Percentiles rank a stretch among this genome's conserved stretches.
Conservation (phyloP, 2,797 vertebrate species). For the Antennarius maculatus region DNA sequence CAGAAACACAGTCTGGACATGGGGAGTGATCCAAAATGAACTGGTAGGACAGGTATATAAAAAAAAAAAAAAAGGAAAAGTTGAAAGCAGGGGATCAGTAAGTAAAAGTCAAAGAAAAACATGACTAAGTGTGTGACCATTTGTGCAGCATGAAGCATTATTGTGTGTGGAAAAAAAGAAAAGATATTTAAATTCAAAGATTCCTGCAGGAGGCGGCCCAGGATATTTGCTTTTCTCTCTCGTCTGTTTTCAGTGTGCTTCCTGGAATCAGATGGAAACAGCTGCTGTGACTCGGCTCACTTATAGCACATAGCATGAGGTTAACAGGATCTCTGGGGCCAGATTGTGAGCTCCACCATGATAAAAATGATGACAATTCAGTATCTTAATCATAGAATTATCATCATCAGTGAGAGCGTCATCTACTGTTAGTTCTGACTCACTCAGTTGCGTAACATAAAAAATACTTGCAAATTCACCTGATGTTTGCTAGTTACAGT, state of each 20-base stretch:
- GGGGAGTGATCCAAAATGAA: neutral
- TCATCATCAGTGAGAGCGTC: no score
- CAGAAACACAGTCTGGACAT: neutral
- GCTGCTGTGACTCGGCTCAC: slow-evolving; percentile 51
- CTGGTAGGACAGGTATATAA: neutral
- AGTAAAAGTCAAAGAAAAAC: slow-evolving; percentile 42
- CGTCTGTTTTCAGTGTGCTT: slow-evolving; percentile 53
- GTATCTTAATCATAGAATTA: no score
- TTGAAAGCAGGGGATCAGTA: neutral
- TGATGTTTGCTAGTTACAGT: no score
- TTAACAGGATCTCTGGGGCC: no score
- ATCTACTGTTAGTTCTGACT: no score
- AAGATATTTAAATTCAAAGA: slow-evolving; percentile 38
- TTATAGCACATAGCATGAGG: slow-evolving; percentile 47
- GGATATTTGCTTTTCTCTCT: slow-evolving; percentile 46
- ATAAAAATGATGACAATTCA: no score
- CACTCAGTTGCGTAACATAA: no score
- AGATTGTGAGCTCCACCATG: no score
- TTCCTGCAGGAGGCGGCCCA: slow-evolving; percentile 33
- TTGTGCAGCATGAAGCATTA: neutral
- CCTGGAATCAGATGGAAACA: slow-evolving; percentile 40
- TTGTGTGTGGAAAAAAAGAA: slow-evolving; percentile 22
- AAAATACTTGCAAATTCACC: no score
- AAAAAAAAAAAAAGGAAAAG: neutral
- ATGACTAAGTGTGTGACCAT: neutral